Evolutionary conservation across 2,113 vertebrate species (phyloP).

Genomic region (Pterocles orientalis): DNA sequence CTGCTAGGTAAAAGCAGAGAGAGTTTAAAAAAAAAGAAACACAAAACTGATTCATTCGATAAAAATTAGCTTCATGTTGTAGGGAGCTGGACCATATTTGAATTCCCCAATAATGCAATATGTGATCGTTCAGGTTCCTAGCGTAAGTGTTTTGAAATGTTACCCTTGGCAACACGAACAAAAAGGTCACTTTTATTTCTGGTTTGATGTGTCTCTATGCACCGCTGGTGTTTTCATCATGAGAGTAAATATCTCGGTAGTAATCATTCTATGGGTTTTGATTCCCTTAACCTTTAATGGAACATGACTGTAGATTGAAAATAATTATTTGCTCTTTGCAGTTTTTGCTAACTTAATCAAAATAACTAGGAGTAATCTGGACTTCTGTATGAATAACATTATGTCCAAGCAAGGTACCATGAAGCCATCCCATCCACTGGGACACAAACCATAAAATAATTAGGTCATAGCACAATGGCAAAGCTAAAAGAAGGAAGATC

Average conservation of each 20-base stretch:
- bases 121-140: neutral
- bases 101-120: neutral
- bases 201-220: neutral
- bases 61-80: neutral
- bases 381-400: neutral
- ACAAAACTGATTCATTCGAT: neutral
- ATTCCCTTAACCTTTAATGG: neutral
- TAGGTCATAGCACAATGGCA: neutral
- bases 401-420: neutral
- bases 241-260: neutral
- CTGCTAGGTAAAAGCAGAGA: neutral
- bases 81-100: neutral
- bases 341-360: neutral
- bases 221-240: neutral
- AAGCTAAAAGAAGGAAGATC: neutral
- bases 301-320: neutral
- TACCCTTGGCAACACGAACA: neutral
- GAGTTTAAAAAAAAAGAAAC: neutral
- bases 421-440: neutral
- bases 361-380: neutral
- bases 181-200: constrained; percentile 4
- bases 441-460: neutral
- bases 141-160: neutral
- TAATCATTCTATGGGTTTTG: neutral
- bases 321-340: neutral